Evolutionary conservation across 2,888 invertebrate species (phyloP).

Genomic region (Pasiphila rectangulata): DNA sequence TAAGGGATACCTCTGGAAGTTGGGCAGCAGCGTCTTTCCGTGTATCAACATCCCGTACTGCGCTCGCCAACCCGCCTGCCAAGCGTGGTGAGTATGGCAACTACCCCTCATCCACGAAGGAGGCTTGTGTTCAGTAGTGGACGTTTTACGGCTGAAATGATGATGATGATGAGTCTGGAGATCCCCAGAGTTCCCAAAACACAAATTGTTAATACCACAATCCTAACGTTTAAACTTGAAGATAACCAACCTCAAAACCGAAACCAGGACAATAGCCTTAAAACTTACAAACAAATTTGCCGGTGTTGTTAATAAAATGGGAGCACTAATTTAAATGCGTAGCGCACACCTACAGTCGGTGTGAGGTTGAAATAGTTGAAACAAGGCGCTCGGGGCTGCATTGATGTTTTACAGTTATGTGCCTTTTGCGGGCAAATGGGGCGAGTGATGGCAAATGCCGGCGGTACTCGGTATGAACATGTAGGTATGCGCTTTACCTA

Average conservation of each 20-base stretch:
- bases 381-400: slow-evolving; percentile 6
- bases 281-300: slow-evolving; percentile 1
- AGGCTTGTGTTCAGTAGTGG: no score
- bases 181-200: no score
- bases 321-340: slow-evolving; percentile 15
- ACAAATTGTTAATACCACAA: background rate
- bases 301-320: background rate
- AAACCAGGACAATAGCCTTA: no score
- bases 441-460: slow-evolving; percentile 5
- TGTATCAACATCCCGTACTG: no score
- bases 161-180: no score
- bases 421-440: slow-evolving; percentile 17
- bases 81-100: no score
- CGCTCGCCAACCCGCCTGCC: no score
- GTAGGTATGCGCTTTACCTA: background rate
- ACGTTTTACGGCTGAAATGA: no score
- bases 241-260: background rate
- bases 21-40: no score
- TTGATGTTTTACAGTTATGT: slow-evolving; percentile 19
- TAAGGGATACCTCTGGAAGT: no score
- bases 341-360: slow-evolving; percentile 10
- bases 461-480: background rate
- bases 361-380: slow-evolving; percentile 7
- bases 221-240: background rate
- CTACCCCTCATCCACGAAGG: no score